phyloP scores from a whole-genome alignment of 2,888 invertebrate genomes.

The Podotricha telesiphe region DNA sequence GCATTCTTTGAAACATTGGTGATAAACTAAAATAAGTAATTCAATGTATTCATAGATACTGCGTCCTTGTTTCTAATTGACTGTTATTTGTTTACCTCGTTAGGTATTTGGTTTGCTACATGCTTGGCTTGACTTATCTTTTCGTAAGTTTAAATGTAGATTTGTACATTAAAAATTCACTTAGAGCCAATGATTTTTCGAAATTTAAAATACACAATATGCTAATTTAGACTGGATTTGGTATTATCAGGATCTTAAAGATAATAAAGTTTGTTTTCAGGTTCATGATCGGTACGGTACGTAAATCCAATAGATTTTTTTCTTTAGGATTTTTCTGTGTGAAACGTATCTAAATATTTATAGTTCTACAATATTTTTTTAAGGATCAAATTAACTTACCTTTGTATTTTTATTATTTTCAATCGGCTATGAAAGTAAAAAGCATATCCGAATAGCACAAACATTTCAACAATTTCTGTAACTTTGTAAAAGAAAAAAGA shows the following conservation, averaged over 20 bases:
- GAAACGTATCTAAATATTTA: not conserved
- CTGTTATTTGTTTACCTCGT: conserved; percentile 16
- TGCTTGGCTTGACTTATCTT: conserved; percentile 46
- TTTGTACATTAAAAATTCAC: too few species aligned
- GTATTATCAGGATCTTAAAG: too few species aligned
- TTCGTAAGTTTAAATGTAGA: conserved; percentile 29
- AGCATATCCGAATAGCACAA: conserved; percentile 52
- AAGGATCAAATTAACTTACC: conserved; percentile 44
- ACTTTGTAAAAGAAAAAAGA: not conserved
- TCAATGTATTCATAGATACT: not conserved
- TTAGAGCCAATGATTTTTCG: too few species aligned
- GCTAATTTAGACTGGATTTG: too few species aligned
- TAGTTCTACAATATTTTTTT: not conserved
- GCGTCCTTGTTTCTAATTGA: conserved; percentile 19
- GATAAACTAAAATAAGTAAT: conserved; percentile 20
- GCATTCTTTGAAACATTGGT: not conserved
- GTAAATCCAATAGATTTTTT: too few species aligned
- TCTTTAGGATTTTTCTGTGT: too few species aligned
- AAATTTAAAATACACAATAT: too few species aligned
- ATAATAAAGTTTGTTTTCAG: too few species aligned
- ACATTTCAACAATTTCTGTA: conserved; percentile 46
- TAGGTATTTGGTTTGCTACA: not conserved
- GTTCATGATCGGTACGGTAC: too few species aligned
- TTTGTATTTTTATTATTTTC: conserved; percentile 54
- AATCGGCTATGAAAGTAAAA: conserved; percentile 49